These are phyloP conservation scores for Leptobrachium leishanense DNA, from an alignment of 2,113 vertebrate species.

Conservation along the genomic window DNA sequence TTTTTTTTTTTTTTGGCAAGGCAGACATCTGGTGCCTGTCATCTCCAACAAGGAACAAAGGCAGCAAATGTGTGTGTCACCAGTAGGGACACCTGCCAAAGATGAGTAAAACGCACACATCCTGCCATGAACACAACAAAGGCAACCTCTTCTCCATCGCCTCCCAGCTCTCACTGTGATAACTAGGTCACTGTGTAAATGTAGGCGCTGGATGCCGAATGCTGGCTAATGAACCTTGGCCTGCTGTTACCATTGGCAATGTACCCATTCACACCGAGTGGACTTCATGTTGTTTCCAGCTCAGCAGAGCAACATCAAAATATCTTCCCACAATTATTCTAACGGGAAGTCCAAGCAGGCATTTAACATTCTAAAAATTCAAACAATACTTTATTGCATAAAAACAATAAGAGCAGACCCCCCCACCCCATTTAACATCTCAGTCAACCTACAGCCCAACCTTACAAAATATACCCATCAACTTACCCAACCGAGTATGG, in stretches of 20 bases:
- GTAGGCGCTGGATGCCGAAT: conserved; percentile 11
- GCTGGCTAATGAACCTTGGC: conserved; percentile 27
- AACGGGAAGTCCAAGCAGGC: neutral
- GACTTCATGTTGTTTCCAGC: neutral
- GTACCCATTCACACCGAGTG: neutral
- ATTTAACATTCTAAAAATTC: too few species aligned
- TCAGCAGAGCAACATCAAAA: neutral
- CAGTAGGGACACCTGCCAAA: conserved; percentile 40
- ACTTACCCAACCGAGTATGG: too few species aligned
- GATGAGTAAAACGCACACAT: conserved; percentile 43
- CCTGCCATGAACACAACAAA: conserved; percentile 38
- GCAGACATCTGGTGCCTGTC: conserved; percentile 43
- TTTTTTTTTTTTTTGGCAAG: conserved; percentile 7
- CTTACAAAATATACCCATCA: too few species aligned
- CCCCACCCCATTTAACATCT: too few species aligned
- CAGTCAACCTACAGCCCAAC: too few species aligned
- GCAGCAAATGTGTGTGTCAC: conserved; percentile 36
- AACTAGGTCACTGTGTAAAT: conserved; percentile 45
- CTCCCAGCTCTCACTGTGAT: conserved; percentile 2
- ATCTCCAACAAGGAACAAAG: conserved; percentile 34
- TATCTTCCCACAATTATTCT: neutral
- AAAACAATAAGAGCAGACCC: too few species aligned
- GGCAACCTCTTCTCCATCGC: conserved; percentile 16
- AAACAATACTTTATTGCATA: too few species aligned
- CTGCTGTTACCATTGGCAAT: conserved; percentile 5